Evolutionary conservation across 1,140 invertebrate species (phyloP), one percentile per base, ranked within the genome.

Genomic region (Bombyx mandarina): DNA sequence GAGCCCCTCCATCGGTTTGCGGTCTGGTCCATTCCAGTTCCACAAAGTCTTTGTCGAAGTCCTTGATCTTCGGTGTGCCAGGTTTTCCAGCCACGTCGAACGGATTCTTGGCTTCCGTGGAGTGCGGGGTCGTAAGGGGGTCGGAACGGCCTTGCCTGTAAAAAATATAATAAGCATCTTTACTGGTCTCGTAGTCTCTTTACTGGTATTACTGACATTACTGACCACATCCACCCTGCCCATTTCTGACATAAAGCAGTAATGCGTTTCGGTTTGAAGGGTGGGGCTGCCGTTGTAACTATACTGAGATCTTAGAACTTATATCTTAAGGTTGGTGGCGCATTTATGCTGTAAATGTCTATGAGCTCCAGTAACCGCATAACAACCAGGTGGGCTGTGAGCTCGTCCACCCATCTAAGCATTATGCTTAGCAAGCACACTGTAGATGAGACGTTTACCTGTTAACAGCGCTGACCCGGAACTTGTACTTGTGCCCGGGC

Each of bases 81-180:
- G 84, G 84, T 53, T 87, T 86, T 57, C 81, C 75, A 56, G 88
- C 89, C 77, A 91, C 89, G 92, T 95, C 97, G 87, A 95, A 99
- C 51, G 98, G 98, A 95, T 99, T 99, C 83, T 99, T 99, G 49
- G 98, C 98, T 84, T 98, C 93, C 63, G 95, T 96, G n/a, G 94
- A 91, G 72, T 96, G 93, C n/a, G 91, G 89, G 12, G 96, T 93
- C 1, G 94, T 94, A 2, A 99, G 89, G 18, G 98, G 97, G 71
- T 99, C 97, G 26, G 97, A 98, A 84, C 94, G 95, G 52, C 98
- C 98, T 90, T 99, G 95, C 61, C 83, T 86, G 66, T 35, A 42
- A 48, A 7, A 35, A 35, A 35, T 35, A 35, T 35, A 35, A 35
- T 35, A 35, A 35, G 0, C 26, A 35, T 35, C 26, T 35, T 35